These are phyloP conservation scores for Phenganax subtilis DNA, from an alignment of 92 coral and sea anemone genomes.

Conservation along the genomic window DNA sequence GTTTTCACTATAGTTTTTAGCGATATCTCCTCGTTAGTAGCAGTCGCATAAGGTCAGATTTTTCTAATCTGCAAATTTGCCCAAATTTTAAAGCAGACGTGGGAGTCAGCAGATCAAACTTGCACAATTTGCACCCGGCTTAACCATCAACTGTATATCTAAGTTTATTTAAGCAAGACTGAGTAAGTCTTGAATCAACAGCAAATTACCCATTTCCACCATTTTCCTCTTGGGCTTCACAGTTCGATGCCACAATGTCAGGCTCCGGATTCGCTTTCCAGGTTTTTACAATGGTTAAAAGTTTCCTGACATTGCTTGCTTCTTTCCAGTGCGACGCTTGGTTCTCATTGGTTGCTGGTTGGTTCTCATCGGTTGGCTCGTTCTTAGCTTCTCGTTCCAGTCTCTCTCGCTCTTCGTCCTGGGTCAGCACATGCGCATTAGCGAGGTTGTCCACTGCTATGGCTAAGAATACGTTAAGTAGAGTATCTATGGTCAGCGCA, in stretches of 20 bases:
- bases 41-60: no score
- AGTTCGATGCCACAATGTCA: slow-evolving; percentile 35
- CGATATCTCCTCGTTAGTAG: no score
- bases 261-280: slow-evolving; percentile 12
- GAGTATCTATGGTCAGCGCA: slow-evolving; percentile 58
- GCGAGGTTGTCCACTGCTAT: slow-evolving; percentile 99
- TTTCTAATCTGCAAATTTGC: no score
- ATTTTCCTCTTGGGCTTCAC: slow-evolving; percentile 40
- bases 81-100: no score
- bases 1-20: no score
- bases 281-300: slow-evolving; percentile 9
- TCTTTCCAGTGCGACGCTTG: slow-evolving; percentile 27
- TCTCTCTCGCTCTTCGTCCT: slow-evolving; percentile 83
- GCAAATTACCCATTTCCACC: slow-evolving; percentile 22
- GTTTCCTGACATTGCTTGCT: slow-evolving; percentile 14
- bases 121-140: background rate
- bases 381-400: slow-evolving; percentile 57
- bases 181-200: background rate
- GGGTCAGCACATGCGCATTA: slow-evolving; percentile 90
- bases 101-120: no score
- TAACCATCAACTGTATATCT: background rate
- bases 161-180: background rate
- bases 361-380: background rate
- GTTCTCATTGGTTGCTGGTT: slow-evolving; percentile 19
- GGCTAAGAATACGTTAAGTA: slow-evolving; percentile 90